Percentiles rank a stretch among this genome's conserved stretches.
These are phyloP conservation scores for Benthosema pterotum DNA, from an alignment of 2,797 vertebrate species.

Conservation along the genomic window DNA sequence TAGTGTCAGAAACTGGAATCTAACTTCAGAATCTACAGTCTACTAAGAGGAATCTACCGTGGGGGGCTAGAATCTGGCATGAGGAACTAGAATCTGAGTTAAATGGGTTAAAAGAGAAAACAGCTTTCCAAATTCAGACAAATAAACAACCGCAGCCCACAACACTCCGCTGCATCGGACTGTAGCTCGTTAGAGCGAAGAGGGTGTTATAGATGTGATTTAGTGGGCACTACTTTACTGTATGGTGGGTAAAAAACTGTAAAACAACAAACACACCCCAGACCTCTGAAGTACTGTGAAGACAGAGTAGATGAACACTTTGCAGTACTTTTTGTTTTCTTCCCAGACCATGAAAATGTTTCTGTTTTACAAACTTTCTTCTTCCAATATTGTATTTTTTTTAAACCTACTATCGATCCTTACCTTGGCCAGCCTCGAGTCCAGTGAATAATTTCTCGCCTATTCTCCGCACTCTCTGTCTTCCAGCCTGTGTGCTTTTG, in stretches of 20 bases:
- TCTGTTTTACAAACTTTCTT: constrained; percentile 47
- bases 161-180: neutral
- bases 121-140: constrained; percentile 22
- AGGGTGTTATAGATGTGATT: constrained; percentile 1
- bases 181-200: neutral
- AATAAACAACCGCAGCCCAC: constrained; percentile 10
- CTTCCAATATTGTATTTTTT: constrained; percentile 49
- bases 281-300: constrained; percentile 10
- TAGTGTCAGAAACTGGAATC: too few species aligned
- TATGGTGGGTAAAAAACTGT: constrained; percentile 12
- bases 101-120: too few species aligned
- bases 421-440: constrained; percentile 48
- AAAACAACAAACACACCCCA: constrained; percentile 28
- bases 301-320: constrained; percentile 8
- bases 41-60: too few species aligned
- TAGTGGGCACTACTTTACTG: neutral
- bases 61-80: too few species aligned
- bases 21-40: too few species aligned
- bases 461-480: constrained; percentile 56
- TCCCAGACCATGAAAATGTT: constrained; percentile 28
- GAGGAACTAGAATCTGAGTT: too few species aligned
- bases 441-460: constrained; percentile 35
- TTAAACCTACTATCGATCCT: constrained; percentile 71
- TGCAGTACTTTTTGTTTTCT: constrained; percentile 1
- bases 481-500: constrained; percentile 6